phyloP scores from a whole-genome alignment of 2,888 invertebrate species.

The Bembecia ichneumoniformis region DNA sequence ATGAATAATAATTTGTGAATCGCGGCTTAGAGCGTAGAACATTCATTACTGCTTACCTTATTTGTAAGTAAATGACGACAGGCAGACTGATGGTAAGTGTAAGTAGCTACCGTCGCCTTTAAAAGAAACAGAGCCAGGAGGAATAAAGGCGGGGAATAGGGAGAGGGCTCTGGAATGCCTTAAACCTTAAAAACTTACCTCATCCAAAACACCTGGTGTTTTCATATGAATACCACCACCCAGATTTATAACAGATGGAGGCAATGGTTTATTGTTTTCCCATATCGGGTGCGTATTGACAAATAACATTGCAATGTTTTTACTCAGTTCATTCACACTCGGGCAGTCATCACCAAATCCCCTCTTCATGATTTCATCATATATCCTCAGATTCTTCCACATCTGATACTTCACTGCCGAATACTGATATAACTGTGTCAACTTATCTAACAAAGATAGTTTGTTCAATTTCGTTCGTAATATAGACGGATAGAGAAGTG shows the following conservation, averaged over 20 bases:
- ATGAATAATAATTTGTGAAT: too few relatives aligned
- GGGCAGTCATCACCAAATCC: not conserved
- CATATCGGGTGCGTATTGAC: conserved; percentile 27
- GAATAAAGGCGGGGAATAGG: too few relatives aligned
- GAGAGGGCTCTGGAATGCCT: too few relatives aligned
- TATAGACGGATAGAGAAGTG: not conserved
- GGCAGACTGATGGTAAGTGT: too few relatives aligned
- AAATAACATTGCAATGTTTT: conserved; percentile 22
- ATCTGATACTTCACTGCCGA: not conserved
- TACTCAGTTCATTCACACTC: not conserved
- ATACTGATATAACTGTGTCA: not conserved
- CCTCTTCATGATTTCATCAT: not conserved
- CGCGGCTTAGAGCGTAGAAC: too few relatives aligned
- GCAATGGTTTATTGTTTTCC: conserved; percentile 18
- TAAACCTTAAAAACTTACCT: too few relatives aligned
- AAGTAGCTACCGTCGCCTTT: too few relatives aligned
- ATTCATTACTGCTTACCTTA: too few relatives aligned
- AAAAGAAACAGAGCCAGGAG: too few relatives aligned
- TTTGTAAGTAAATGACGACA: too few relatives aligned
- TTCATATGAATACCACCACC: conserved; percentile 23
- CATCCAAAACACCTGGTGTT: not conserved
- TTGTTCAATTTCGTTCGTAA: not conserved
- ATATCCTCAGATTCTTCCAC: not conserved
- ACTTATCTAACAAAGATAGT: not conserved
- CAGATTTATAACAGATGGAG: conserved; percentile 26